Evolutionary conservation across 1,140 invertebrate species (phyloP).

Genomic region (Helicorthomorpha holstii): DNA sequence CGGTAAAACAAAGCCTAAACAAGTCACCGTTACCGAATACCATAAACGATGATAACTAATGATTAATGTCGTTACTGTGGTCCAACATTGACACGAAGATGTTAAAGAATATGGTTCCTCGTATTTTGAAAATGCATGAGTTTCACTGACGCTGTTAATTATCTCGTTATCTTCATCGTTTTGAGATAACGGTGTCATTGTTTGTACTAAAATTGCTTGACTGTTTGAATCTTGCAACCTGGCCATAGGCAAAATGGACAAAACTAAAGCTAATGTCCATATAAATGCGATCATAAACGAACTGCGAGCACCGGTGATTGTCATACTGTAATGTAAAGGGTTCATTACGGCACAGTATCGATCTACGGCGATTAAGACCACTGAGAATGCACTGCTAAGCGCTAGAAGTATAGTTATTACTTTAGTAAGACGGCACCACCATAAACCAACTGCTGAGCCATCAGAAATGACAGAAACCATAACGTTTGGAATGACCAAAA

Average conservation of each 20-base stretch:
- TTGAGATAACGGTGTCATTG: no score
- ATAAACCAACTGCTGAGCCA: constrained; percentile 22
- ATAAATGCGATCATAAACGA: constrained; percentile 44
- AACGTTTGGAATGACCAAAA: constrained; percentile 39
- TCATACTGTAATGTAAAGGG: constrained; percentile 61
- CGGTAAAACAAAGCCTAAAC: constrained; percentile 42
- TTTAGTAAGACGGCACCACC: constrained; percentile 31
- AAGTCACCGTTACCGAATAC: not conserved
- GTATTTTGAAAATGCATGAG: not conserved
- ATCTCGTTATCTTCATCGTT: no score
- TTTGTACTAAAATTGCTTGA: no score
- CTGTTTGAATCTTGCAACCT: no score
- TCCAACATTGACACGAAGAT: not conserved
- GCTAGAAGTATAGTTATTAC: constrained; percentile 33
- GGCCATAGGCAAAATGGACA: constrained; percentile 5
- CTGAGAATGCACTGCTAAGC: constrained; percentile 42
- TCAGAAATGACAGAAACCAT: constrained; percentile 23
- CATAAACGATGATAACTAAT: not conserved
- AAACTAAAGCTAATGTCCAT: constrained; percentile 29
- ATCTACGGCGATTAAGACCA: constrained; percentile 65
- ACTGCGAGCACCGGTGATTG: constrained; percentile 51
- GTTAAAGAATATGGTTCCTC: not conserved
- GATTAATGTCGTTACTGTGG: not conserved
- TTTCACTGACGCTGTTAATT: no score
- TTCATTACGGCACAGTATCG: constrained; percentile 74